Evolutionary conservation across 1,140 invertebrate genomes (phyloP), one percentile per base, ranked within the genome.

Genomic region (Apis cerana): DNA sequence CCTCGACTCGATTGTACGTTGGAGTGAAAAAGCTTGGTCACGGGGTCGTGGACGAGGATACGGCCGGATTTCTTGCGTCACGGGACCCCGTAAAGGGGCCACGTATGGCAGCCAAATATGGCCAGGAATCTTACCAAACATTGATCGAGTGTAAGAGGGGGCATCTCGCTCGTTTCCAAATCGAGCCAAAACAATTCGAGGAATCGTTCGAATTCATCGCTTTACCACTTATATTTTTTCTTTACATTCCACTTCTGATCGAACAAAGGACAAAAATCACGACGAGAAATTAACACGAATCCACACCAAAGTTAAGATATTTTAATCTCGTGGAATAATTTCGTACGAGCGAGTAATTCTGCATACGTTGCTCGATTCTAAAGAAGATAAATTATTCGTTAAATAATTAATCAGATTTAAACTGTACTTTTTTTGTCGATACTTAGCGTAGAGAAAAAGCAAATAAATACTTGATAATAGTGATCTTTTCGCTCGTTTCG

Each of bases 41-140:
- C 62, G 54, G 74, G 83, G 81, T 88, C 65, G 69, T 80, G 27
- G 23, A 27, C 21, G 68, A 81, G 64, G 74, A 87, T 80, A 61
- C 68, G 19, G 12, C 11, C 56, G 78, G 5, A 17, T 87, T 82
- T 75, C 79, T 81, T 85, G 78, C 62, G 56, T 27, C 75, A 68
- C 17, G 62, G 79, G 67, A 58, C 17, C 75, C 75, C 65, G 58
- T 79, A 76, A 48, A 61, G 52, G 58, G 56, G 62, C 23, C 75
- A 50, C 75, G 50, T 43, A 13, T 48, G 74, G 8, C 71, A 77
- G 65, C 86, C 84, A 88, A 88, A 86, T 89, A 89, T 88, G 87
- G 86, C 67, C 72, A 75, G 87, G 86, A 88, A 88, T 88, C 80
- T 62, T 67, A 27, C 65, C 74, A 75, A 88, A 88, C 84, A 68